Evolutionary conservation across 2,797 vertebrate genomes (phyloP), one percentile per base, ranked within the genome.

Genomic region (Lepus oiostolus): DNA sequence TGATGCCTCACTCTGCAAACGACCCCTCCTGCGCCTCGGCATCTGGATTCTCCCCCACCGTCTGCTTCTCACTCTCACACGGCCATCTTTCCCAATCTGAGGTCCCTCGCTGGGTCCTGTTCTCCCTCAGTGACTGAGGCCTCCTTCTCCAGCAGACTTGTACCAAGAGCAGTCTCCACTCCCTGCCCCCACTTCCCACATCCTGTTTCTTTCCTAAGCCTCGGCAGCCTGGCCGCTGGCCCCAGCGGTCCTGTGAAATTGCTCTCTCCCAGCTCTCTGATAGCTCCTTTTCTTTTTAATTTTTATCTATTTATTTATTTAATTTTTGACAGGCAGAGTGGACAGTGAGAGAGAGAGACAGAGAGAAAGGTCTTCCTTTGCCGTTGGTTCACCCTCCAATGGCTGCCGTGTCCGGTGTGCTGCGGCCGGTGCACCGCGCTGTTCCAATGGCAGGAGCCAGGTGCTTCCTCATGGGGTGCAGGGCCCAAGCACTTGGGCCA

Each of bases 21-120:
- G 8, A 4, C 21, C 47, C 22, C 7, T 1, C 3, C 30, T 9
- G 6, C 1, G 11, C 1, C 80, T 9, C 13, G 26, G 17, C 17
- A 50, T 35, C 35, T 50, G 14, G 0, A 21, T 38, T 14, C 7
- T 47, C 35, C 58, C 63, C 19, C 35, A 0, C 2, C 22, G 26
- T 82, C 42, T 42, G 70, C 54, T 62, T 30, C 30, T 75, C 72
- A 2, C 7, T 22, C 30, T n/a, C 19, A 2, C 1, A 14, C 32
- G 0, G 4, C 50, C 32, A 12, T 17, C 19, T 60, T 65, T 38
- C 81, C 62, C 32, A 19, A 0, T 5, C 13, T n/a, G n/a, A 50
- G 71, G n/a, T 47, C 8, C 42, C 47, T 79, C 50, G 50, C 54
- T 7, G 47, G 52, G 5, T 84, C 16, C 54, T 3, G 19, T 17